These are phyloP conservation scores for Caligus rogercresseyi DNA, from an alignment of 1,140 invertebrate genomes.

Conservation along the genomic window DNA sequence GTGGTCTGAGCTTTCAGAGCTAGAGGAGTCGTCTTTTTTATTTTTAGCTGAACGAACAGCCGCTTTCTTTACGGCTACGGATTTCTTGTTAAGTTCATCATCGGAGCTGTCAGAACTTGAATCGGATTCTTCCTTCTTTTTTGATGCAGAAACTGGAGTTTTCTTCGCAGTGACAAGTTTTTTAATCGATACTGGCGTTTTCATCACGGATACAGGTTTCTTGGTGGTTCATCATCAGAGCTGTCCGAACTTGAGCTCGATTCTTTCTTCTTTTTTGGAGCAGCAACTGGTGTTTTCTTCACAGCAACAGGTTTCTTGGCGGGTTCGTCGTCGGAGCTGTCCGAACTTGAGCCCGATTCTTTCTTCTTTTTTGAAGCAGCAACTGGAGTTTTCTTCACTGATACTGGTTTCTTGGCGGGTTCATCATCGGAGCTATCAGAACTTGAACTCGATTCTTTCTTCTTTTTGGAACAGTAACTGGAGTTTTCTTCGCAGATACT, in stretches of 20 bases:
- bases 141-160: not conserved
- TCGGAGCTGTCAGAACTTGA: not conserved
- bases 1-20: no score
- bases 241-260: not conserved
- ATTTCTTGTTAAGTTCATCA: not conserved
- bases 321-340: constrained; percentile 2
- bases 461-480: not conserved
- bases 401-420: not conserved
- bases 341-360: not conserved
- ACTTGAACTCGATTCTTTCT: not conserved
- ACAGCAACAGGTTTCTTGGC: not conserved
- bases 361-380: not conserved
- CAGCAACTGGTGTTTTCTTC: not conserved
- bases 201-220: no score
- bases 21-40: not conserved
- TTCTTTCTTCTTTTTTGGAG: not conserved
- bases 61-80: not conserved
- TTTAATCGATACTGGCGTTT: not conserved
- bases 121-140: not conserved
- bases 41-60: no score
- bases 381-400: not conserved
- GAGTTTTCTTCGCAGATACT: not conserved
- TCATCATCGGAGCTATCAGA: not conserved
- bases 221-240: not conserved
- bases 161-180: not conserved